These are phyloP conservation scores for Ceratotherium simum DNA, from an alignment of 2,113 vertebrate species.

Conservation along the genomic window DNA sequence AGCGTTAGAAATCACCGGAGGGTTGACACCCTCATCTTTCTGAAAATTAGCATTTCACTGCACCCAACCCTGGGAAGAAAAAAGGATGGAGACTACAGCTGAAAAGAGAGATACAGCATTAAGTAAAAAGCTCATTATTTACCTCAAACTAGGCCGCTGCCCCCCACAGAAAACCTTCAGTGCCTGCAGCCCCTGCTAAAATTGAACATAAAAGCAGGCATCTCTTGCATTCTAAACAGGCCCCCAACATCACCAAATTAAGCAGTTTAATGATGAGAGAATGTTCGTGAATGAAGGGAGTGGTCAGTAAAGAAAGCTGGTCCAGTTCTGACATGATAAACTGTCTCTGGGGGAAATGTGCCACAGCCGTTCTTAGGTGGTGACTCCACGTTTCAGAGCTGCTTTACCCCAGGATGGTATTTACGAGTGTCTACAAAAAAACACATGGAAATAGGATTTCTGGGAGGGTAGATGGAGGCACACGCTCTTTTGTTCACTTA, in stretches of 20 bases:
- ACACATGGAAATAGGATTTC: background rate
- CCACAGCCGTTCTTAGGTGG: background rate
- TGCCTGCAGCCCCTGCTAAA: conserved; percentile 29
- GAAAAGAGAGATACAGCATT: conserved; percentile 57
- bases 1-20: conserved; percentile 74
- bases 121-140: conserved; percentile 80
- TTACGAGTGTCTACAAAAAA: background rate
- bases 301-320: background rate
- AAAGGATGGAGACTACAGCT: conserved; percentile 57
- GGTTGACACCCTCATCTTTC: conserved; percentile 74
- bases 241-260: background rate
- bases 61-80: background rate
- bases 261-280: background rate
- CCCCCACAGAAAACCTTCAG: conserved; percentile 61
- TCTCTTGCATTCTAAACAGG: conserved; percentile 44
- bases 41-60: conserved; percentile 69
- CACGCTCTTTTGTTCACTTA: background rate
- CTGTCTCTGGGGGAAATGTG: background rate
- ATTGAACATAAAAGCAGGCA: background rate
- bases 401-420: background rate
- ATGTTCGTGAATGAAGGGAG: background rate
- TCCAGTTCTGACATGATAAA: background rate
- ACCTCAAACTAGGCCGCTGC: conserved; percentile 57
- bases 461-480: background rate
- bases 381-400: background rate